Conservation (phyloP, 2,888 invertebrate species). For the Clanis bilineata region DNA sequence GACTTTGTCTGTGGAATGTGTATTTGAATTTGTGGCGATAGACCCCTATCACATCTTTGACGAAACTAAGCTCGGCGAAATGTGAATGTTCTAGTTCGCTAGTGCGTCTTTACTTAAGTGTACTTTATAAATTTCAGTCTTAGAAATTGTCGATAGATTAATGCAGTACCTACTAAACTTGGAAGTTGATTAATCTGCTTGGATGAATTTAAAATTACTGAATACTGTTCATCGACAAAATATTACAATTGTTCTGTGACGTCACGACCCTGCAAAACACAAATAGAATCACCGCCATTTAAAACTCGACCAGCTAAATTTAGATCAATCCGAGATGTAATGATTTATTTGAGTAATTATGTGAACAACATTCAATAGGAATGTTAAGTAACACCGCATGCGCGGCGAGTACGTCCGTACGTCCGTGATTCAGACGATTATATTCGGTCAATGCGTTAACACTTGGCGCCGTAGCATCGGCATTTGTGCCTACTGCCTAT, state of each 20-base stretch:
- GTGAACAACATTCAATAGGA: conserved; percentile 69
- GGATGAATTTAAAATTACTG: too few relatives aligned
- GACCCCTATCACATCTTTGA: too few relatives aligned
- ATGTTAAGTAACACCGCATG: conserved; percentile 76
- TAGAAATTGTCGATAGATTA: too few relatives aligned
- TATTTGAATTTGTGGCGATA: too few relatives aligned
- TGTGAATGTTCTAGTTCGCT: too few relatives aligned
- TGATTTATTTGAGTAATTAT: conserved; percentile 74
- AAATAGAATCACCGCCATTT: conserved; percentile 27
- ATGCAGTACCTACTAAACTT: neutral
- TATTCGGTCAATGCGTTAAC: conserved; percentile 73
- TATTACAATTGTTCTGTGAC: neutral
- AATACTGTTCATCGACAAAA: neutral
- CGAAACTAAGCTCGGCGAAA: too few relatives aligned
- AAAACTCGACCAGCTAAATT: conserved; percentile 31
- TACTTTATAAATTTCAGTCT: too few relatives aligned
- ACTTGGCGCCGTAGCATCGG: conserved; percentile 51
- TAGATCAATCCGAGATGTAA: conserved; percentile 46
- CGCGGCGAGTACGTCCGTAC: conserved; percentile 24
- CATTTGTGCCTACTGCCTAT: conserved; percentile 12
- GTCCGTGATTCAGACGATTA: conserved; percentile 64
- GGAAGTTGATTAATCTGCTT: neutral
- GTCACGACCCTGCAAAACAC: conserved; percentile 15
- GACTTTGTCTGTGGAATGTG: too few relatives aligned
- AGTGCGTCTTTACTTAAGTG: too few relatives aligned